A percentile compares a stretch with the other conserved stretches of the same genome.
Evolutionary conservation across 2,888 invertebrate species (phyloP).

Genomic region (Dynastes hyllus): DNA sequence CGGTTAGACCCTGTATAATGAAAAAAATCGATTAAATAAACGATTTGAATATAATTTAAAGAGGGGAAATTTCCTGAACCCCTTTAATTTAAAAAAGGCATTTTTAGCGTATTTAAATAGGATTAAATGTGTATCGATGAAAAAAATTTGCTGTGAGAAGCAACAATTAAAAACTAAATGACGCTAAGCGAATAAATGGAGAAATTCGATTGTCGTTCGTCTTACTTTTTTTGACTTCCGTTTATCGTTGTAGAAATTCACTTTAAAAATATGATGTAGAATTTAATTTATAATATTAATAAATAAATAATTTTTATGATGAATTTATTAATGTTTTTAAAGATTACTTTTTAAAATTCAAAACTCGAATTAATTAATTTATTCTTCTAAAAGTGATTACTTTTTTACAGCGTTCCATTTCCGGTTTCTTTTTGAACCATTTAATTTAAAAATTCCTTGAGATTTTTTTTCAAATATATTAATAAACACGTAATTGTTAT

Average conservation of each 20-base stretch:
- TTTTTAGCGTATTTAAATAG: background rate
- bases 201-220: too few relatives aligned
- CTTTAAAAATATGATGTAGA: too few relatives aligned
- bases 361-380: too few relatives aligned
- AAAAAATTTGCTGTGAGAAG: background rate
- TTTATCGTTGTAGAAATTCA: too few relatives aligned
- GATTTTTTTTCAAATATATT: background rate
- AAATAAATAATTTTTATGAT: too few relatives aligned
- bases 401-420: too few relatives aligned
- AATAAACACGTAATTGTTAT: background rate
- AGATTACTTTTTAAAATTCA: background rate
- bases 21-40: background rate
- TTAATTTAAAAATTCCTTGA: background rate
- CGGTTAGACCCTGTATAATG: slow-evolving; percentile 11
- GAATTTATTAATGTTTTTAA: background rate
- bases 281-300: too few relatives aligned
- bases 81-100: slow-evolving; percentile 12
- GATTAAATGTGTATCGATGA: background rate
- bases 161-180: background rate
- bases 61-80: too few relatives aligned
- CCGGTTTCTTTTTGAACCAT: too few relatives aligned
- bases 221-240: too few relatives aligned
- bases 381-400: background rate
- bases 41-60: slow-evolving; percentile 11
- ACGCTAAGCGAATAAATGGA: background rate